Evolutionary conservation across 2,888 invertebrate genomes (phyloP).

Genomic region (Himalopsyche tibetana): DNA sequence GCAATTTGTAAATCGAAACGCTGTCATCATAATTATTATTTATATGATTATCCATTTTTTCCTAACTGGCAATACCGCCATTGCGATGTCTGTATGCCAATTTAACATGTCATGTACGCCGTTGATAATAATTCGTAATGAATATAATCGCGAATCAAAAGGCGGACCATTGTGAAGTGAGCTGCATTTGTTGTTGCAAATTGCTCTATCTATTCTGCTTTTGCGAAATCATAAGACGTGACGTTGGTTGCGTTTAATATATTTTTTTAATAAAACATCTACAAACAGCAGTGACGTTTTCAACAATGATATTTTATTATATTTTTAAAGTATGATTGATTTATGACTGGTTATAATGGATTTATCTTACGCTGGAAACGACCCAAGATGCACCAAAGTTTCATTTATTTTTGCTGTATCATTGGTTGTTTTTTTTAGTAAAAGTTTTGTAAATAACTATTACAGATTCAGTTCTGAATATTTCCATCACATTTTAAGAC

Average conservation of each 20-base stretch:
- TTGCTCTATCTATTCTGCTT: slow-evolving; percentile 39
- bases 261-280: not conserved
- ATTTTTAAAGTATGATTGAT: no score
- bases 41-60: slow-evolving; percentile 41
- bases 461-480: no score
- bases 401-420: no score
- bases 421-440: no score
- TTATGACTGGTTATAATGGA: no score
- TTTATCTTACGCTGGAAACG: no score
- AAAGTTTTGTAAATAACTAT: no score
- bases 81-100: slow-evolving; percentile 37
- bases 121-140: slow-evolving; percentile 35
- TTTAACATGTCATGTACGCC: slow-evolving; percentile 33
- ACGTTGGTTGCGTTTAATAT: not conserved
- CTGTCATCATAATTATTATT: slow-evolving; percentile 43
- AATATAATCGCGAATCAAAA: slow-evolving; percentile 43
- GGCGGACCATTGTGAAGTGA: slow-evolving; percentile 36
- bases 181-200: slow-evolving; percentile 27
- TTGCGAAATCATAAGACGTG: not conserved
- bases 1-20: slow-evolving; percentile 39
- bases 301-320: no score
- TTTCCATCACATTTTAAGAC: no score
- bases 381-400: no score
- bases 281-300: not conserved
- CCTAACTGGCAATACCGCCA: slow-evolving; percentile 32